Evolutionary conservation across 2,113 vertebrate species (phyloP).

Genomic region (Toxotes jaculatrix): DNA sequence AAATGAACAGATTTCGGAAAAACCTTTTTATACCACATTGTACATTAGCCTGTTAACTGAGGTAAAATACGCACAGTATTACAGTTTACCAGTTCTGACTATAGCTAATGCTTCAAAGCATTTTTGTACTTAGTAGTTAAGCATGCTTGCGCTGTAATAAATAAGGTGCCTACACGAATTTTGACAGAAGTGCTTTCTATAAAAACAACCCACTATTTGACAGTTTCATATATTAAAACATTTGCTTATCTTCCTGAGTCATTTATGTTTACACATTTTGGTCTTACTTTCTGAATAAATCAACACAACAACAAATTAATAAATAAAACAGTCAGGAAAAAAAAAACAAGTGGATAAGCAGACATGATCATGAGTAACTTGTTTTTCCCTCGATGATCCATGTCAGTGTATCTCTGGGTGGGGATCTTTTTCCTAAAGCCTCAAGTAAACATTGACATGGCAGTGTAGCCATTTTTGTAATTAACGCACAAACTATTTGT

Average conservation of each 20-base stretch:
- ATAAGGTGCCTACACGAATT: constrained; percentile 51
- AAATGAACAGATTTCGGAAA: constrained; percentile 30
- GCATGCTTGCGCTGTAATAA: constrained; percentile 49
- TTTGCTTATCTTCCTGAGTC: constrained; percentile 78
- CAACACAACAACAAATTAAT: constrained; percentile 46
- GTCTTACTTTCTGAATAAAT: constrained; percentile 49
- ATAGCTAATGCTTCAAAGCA: constrained; percentile 30
- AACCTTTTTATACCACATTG: constrained; percentile 30
- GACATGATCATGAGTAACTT: constrained; percentile 1
- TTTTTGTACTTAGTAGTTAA: constrained; percentile 18
- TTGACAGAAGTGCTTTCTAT: constrained; percentile 17
- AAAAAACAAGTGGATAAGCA: constrained; percentile 12
- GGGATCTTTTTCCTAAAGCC: constrained; percentile 14
- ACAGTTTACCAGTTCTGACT: constrained; percentile 45
- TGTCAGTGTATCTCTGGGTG: constrained; percentile 10
- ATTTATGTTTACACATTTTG: constrained; percentile 63
- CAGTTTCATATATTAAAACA: constrained; percentile 65
- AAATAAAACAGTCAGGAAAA: constrained; percentile 44
- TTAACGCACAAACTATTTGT: constrained; percentile 10
- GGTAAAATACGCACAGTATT: constrained; percentile 49
- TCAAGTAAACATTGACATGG: constrained; percentile 53
- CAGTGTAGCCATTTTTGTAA: constrained; percentile 17
- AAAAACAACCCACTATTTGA: constrained; percentile 37
- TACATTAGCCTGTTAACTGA: constrained; percentile 50
- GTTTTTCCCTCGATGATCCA: not conserved